Percentiles rank a stretch among this genome's conserved stretches.
Evolutionary conservation across 2,113 vertebrate species (phyloP).

Genomic region (Channa maculata): DNA sequence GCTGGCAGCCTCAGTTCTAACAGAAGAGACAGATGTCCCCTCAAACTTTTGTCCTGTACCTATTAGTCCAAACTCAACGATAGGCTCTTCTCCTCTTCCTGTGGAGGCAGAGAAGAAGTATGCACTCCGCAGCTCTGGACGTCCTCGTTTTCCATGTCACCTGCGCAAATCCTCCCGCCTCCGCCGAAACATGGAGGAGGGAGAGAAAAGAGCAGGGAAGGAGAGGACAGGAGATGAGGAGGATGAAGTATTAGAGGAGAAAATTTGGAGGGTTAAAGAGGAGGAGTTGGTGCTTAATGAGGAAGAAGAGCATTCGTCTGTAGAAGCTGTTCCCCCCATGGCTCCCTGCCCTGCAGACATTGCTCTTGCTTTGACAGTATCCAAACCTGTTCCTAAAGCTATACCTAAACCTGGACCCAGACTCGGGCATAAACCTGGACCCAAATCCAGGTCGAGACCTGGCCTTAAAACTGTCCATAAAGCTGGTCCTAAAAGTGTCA

Average conservation of each 20-base stretch:
- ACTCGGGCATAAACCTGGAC: slow-evolving; percentile 74
- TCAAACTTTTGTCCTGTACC: slow-evolving; percentile 64
- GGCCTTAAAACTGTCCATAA: slow-evolving; percentile 68
- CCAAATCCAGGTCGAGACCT: slow-evolving; percentile 73
- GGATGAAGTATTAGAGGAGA: slow-evolving; percentile 62
- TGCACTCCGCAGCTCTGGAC: slow-evolving; percentile 93
- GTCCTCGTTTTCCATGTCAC: slow-evolving; percentile 94
- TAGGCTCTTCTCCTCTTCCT: slow-evolving; percentile 59
- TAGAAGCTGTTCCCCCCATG: slow-evolving; percentile 54
- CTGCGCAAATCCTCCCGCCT: slow-evolving; percentile 88
- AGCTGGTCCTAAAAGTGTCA: slow-evolving; percentile 75
- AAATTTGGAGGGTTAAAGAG: slow-evolving; percentile 75
- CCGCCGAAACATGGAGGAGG: slow-evolving; percentile 74
- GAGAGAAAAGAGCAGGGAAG: slow-evolving; percentile 60
- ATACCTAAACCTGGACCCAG: slow-evolving; percentile 70
- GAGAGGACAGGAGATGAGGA: slow-evolving; percentile 66
- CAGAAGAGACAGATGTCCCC: slow-evolving; percentile 60
- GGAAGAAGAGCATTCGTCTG: slow-evolving; percentile 50
- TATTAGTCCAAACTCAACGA: slow-evolving; percentile 51
- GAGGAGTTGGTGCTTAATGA: slow-evolving; percentile 54
- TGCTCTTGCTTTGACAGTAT: slow-evolving; percentile 59
- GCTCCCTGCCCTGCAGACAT: slow-evolving; percentile 56
- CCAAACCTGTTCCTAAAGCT: slow-evolving; percentile 69
- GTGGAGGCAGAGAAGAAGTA: slow-evolving; percentile 89
- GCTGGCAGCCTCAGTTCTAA: slow-evolving; percentile 60